A percentile compares a stretch with the other conserved stretches of the same genome.
Conservation (phyloP, 2,113 vertebrate species). For the Tachuris rubrigastra region DNA sequence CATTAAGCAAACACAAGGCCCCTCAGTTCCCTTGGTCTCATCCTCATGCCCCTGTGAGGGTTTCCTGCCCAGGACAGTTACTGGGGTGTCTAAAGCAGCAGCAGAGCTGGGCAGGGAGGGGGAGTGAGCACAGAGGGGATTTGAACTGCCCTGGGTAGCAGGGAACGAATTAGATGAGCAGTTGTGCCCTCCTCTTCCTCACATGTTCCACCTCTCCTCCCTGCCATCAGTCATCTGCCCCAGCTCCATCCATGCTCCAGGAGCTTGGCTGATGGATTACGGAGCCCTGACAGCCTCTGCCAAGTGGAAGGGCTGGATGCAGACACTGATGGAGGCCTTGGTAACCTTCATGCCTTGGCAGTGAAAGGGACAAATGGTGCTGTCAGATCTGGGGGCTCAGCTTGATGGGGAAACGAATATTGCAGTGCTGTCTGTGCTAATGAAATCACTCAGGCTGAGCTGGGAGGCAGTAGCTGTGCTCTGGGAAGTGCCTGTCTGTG, state of each 20-base stretch:
- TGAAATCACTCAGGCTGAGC: not conserved
- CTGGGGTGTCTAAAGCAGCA: not conserved
- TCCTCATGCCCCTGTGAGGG: not conserved
- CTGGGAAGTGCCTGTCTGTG: not conserved
- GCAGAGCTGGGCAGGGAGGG: not conserved
- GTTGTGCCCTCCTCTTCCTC: not conserved
- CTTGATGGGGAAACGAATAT: not conserved
- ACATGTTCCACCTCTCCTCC: not conserved
- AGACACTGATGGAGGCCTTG: not conserved
- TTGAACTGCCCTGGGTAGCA: not conserved
- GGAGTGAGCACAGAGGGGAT: not conserved
- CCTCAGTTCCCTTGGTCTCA: not conserved
- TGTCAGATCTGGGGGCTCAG: not conserved
- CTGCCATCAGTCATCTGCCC: not conserved
- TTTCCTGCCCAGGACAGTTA: not conserved
- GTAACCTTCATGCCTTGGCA: not conserved
- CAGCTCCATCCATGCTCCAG: not conserved
- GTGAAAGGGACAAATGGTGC: not conserved
- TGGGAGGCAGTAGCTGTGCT: not conserved
- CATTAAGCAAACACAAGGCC: not conserved
- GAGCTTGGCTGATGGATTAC: not conserved
- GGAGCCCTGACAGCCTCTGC: not conserved
- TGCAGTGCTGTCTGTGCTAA: not conserved
- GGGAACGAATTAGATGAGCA: not conserved
- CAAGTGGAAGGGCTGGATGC: not conserved